phyloP scores from a whole-genome alignment of 2,797 vertebrate species.

The Peromyscus aztecus region DNA sequence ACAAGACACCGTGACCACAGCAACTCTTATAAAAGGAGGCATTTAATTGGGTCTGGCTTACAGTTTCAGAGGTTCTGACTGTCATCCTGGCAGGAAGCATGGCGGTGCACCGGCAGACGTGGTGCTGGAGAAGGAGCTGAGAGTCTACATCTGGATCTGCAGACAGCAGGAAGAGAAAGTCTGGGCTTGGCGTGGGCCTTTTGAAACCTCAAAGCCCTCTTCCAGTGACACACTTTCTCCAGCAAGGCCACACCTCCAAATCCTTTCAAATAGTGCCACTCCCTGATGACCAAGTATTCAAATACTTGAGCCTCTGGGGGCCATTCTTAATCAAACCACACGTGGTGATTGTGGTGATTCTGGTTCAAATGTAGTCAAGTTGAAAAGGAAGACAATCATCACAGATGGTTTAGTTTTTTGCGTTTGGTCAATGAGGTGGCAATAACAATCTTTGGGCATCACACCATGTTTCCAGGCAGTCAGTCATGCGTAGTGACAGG shows the following conservation, averaged over 20 bases:
- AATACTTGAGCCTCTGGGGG: neutral
- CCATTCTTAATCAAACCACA: neutral
- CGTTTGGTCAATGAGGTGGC: neutral
- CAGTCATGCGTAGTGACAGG: neutral
- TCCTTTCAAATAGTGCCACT: neutral
- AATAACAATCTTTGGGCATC: neutral
- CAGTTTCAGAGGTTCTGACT: no score
- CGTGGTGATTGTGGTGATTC: neutral
- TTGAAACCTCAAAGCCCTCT: neutral
- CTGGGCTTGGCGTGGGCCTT: neutral
- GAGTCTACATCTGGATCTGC: neutral
- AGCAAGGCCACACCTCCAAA: neutral
- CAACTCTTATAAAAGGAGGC: neutral
- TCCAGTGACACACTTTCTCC: neutral
- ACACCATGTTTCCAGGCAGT: neutral
- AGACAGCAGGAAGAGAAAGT: neutral
- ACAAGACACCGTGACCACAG: neutral
- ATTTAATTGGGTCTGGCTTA: neutral
- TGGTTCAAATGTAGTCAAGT: no score
- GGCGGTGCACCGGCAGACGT: neutral
- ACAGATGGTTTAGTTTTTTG: neutral
- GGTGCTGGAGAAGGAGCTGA: neutral
- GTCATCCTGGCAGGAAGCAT: neutral
- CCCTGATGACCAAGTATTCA: neutral
- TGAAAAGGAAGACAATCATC: neutral